A percentile compares a stretch with the other conserved stretches of the same genome.
Conservation (phyloP, 2,888 invertebrate species). For the Drosophila demipolita region DNA sequence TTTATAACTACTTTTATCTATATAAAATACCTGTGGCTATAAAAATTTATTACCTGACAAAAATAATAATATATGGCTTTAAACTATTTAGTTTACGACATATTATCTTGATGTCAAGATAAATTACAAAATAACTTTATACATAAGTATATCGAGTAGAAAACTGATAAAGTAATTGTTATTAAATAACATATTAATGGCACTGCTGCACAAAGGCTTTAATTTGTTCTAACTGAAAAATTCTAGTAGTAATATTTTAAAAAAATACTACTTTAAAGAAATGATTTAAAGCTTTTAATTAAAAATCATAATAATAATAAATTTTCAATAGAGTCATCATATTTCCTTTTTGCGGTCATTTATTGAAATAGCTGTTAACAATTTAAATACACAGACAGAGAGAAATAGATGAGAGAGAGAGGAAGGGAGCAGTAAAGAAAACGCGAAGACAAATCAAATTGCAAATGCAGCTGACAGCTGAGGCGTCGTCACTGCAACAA, state of each 20-base stretch:
- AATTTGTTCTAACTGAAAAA: neutral
- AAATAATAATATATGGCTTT: too few species aligned
- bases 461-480: constrained; percentile 63
- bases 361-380: constrained; percentile 41
- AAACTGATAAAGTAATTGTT: neutral
- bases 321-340: constrained; percentile 4
- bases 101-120: too few species aligned
- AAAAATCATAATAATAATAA: neutral
- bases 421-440: too few species aligned
- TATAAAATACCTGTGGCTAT: too few species aligned
- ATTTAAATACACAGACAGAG: constrained; percentile 28
- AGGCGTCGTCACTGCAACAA: constrained; percentile 41
- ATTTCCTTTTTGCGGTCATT: constrained; percentile 15
- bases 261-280: neutral
- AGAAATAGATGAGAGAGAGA: neutral
- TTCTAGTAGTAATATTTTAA: neutral
- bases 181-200: neutral
- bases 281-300: neutral
- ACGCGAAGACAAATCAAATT: constrained; percentile 37
- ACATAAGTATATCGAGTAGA: neutral
- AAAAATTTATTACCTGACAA: too few species aligned
- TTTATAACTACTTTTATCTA: too few species aligned
- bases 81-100: too few species aligned
- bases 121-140: too few species aligned
- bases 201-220: neutral